Base-by-base conservation (phyloP, 2,888 invertebrate species). In the Rhopalosiphum nymphaeae region DNA sequence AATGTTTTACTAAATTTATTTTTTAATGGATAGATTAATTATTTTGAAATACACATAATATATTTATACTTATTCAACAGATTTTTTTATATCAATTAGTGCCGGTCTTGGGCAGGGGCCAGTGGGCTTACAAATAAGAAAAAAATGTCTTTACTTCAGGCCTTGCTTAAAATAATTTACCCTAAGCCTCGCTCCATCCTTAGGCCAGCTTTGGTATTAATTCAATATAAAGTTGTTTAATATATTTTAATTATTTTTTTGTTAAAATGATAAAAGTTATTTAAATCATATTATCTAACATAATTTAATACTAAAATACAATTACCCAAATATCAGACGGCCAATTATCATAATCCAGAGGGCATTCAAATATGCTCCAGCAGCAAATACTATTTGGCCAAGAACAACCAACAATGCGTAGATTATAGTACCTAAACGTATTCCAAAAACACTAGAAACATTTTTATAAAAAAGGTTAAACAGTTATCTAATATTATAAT, bases 261-360 rank as follows among this genome's bases (percentile, higher is more conserved):
- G 36, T 67, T 67, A 36, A 67, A 67, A 67, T 36, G 16, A 67
- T 21, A 16, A 61, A 61, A 16, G 7, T 67, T 67, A n/a, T n/a
- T 61, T n/a, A 67, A 67, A 67, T n/a, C 7, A 36, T 36, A 67
- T 67, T 7, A 67, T n/a, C 5, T 5, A 67, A 67, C n/a, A n/a
- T 67, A 67, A 16, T 36, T n/a, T 7, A 25, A 78, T 36, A 78
- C 36, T 29, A 92, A 87, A 94, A 89, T 93, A 78, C 88, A 95
- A 96, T 96, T 96, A 98, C 98, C 99, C 99, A 97, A 99, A 99
- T 95, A 99, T 96, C 96, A 99, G 99, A 96, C 99, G 97, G 53
- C 99, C 99, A 26, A 98, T 95, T 95, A 98, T 97, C 99, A 99
- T 99, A 36, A 99, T 95, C 98, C 98, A 98, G 96, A 98, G 99